Percentiles rank a stretch among this genome's conserved stretches.
These are phyloP conservation scores for Ectropis grisescens DNA, from an alignment of 1,140 invertebrate species.

Conservation along the genomic window DNA sequence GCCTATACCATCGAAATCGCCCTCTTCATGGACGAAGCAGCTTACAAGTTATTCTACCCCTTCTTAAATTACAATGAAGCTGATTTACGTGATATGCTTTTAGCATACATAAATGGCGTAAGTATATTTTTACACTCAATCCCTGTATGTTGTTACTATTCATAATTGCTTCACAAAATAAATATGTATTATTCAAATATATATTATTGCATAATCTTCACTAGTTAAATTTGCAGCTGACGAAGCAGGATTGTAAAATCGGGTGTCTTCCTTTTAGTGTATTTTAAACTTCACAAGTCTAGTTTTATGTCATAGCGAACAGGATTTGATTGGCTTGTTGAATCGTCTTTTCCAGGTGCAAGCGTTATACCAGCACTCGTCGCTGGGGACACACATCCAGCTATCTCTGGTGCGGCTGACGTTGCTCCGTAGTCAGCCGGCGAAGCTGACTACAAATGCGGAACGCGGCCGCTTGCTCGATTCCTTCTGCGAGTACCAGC, in stretches of 20 bases:
- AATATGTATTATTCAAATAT: too few relatives aligned
- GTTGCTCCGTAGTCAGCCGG: slow-evolving; percentile 77
- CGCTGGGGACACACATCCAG: slow-evolving; percentile 75
- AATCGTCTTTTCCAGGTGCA: slow-evolving; percentile 77
- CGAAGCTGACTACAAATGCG: slow-evolving; percentile 69
- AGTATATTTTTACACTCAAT: too few relatives aligned
- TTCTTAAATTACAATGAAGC: slow-evolving; percentile 75
- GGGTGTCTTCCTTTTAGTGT: too few relatives aligned
- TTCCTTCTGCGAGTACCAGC: slow-evolving; percentile 80
- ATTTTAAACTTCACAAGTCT: too few relatives aligned
- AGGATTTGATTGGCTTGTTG: too few relatives aligned
- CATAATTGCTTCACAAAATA: too few relatives aligned
- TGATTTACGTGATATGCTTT: slow-evolving; percentile 77
- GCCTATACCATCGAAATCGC: slow-evolving; percentile 75
- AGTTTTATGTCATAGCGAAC: too few relatives aligned
- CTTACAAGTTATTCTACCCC: slow-evolving; percentile 78
- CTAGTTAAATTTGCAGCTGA: too few relatives aligned
- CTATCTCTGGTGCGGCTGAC: slow-evolving; percentile 80
- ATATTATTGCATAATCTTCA: too few relatives aligned
- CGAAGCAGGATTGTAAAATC: too few relatives aligned
- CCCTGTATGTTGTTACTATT: too few relatives aligned
- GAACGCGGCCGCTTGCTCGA: slow-evolving; percentile 77
- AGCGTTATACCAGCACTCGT: slow-evolving; percentile 82
- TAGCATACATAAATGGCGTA: slow-evolving; percentile 83
- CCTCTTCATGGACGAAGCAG: slow-evolving; percentile 81